Percentiles rank a stretch among this genome's conserved stretches.
Evolutionary conservation across 2,888 invertebrate genomes (phyloP).

Genomic region (Chloromyia formosa): DNA sequence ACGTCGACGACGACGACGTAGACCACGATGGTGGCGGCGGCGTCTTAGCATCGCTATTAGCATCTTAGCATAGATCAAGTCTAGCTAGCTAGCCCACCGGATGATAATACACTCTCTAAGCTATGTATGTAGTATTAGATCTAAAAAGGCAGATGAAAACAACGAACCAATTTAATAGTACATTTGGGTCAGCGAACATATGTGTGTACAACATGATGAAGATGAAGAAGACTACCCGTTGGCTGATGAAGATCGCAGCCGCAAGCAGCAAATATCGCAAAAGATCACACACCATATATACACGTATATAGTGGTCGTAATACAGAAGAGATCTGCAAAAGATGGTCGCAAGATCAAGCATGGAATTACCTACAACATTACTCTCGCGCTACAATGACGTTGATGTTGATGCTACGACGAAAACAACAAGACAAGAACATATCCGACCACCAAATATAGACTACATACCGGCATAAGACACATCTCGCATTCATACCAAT

Average conservation of each 20-base stretch:
- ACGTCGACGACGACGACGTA: too few species aligned
- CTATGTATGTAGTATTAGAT: neutral
- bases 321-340: constrained; percentile 22
- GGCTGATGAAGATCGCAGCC: constrained; percentile 22
- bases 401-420: neutral
- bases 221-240: neutral
- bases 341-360: neutral
- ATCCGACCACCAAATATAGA: constrained; percentile 35
- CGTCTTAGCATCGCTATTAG: neutral
- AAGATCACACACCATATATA: constrained; percentile 19
- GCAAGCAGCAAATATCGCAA: constrained; percentile 21
- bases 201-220: constrained; percentile 23
- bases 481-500: neutral
- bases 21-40: neutral
- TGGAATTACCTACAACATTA: constrained; percentile 26
- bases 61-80: neutral
- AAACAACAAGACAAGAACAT: neutral
- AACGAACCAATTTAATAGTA: constrained; percentile 41
- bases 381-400: neutral
- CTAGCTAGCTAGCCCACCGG: constrained; percentile 13
- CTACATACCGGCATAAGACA: constrained; percentile 2
- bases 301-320: too few species aligned
- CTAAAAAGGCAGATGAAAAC: constrained; percentile 2
- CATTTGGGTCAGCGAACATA: constrained; percentile 39
- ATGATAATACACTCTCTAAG: neutral